Percentiles rank a stretch among this genome's conserved stretches.
Evolutionary conservation across 1,140 invertebrate species (phyloP).

Genomic region (Monochamus saltuarius): DNA sequence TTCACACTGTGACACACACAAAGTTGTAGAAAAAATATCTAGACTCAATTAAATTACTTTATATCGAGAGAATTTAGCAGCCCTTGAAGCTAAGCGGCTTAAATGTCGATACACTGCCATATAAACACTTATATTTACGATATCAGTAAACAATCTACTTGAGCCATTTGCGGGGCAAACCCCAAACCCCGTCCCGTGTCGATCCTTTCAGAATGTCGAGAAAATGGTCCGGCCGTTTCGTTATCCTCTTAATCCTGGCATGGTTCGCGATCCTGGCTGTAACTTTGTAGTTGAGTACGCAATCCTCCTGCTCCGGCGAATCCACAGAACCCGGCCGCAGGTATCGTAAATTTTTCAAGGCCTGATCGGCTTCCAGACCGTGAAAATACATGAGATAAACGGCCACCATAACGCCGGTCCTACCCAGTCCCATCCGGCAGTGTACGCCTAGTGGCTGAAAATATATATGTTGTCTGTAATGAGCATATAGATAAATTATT

Average conservation of each 20-base stretch:
- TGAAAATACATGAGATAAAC: slow-evolving; percentile 63
- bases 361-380: slow-evolving; percentile 51
- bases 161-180: neutral
- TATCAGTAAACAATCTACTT: no score
- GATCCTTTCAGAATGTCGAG: neutral
- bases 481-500: no score
- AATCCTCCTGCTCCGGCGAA: slow-evolving; percentile 9
- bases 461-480: no score
- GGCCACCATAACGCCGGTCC: slow-evolving; percentile 64
- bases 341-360: slow-evolving; percentile 52
- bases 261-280: slow-evolving; percentile 7
- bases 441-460: slow-evolving; percentile 63
- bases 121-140: no score
- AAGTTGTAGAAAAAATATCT: no score
- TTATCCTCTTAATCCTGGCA: slow-evolving; percentile 10
- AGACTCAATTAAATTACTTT: no score
- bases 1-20: no score
- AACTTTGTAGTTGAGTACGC: slow-evolving; percentile 12
- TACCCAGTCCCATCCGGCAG: slow-evolving; percentile 61
- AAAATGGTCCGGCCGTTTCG: slow-evolving; percentile 4
- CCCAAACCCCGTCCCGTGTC: slow-evolving; percentile 10
- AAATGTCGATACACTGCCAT: no score
- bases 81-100: no score
- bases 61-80: no score
- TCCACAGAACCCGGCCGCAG: slow-evolving; percentile 53